Percentiles rank a stretch among this genome's conserved stretches.
These are phyloP conservation scores for Eulacestoma nigropectus DNA, from an alignment of 2,113 vertebrate genomes.

Conservation along the genomic window DNA sequence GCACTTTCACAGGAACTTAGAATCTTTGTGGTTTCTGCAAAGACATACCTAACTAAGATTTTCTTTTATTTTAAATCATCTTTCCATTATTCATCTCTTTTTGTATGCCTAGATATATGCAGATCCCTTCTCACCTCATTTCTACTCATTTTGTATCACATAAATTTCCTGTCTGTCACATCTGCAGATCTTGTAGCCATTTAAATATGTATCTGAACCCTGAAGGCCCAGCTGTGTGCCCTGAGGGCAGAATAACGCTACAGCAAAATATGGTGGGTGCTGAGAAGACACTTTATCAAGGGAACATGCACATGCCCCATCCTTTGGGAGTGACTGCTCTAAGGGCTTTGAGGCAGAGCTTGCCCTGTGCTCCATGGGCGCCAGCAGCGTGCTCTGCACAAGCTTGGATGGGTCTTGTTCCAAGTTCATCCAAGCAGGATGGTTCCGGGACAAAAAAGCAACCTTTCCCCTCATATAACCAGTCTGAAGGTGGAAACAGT, in stretches of 20 bases:
- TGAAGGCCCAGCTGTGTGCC: not conserved
- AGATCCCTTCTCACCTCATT: not conserved
- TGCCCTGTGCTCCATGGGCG: accelerated
- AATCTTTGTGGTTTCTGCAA: not conserved
- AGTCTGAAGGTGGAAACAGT: not conserved
- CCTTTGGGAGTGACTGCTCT: not conserved
- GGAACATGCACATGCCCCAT: not conserved
- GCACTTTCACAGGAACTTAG: not conserved
- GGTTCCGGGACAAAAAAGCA: not conserved
- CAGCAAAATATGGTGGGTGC: not conserved
- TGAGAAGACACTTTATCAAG: not conserved
- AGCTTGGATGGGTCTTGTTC: not conserved
- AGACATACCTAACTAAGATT: not conserved
- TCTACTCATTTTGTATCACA: not conserved
- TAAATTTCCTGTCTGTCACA: not conserved
- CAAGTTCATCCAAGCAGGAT: not conserved
- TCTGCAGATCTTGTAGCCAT: not conserved
- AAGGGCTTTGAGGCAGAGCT: not conserved
- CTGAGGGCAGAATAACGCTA: not conserved
- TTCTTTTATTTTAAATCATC: not conserved
- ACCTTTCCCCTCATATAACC: not conserved
- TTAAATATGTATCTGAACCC: not conserved
- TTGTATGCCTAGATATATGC: not conserved
- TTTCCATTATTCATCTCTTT: not conserved
- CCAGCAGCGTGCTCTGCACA: accelerated